A percentile compares a stretch with the other conserved stretches of the same genome.
Conservation (phyloP, 2,113 vertebrate genomes). For the Caranx ignobilis region DNA sequence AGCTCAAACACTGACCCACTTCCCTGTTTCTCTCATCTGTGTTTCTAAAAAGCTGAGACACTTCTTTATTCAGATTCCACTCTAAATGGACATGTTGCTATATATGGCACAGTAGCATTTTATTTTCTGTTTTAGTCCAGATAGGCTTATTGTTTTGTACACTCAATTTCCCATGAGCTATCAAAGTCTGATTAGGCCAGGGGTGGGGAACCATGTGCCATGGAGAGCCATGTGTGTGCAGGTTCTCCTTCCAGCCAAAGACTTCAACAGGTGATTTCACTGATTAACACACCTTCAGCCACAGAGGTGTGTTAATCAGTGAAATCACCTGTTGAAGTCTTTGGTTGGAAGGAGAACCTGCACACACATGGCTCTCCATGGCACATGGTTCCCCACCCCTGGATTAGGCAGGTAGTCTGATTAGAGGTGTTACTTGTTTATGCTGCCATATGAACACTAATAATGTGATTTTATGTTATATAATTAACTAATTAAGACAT, state of each 20-base stretch:
- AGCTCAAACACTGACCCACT: slow-evolving; percentile 1
- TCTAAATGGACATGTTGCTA: background rate
- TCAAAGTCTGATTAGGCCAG: no score
- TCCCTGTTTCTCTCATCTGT: background rate
- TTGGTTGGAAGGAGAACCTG: no score
- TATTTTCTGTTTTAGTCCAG: background rate
- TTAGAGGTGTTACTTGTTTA: background rate
- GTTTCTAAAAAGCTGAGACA: background rate
- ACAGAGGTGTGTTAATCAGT: no score
- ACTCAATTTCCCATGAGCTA: background rate
- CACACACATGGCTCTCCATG: no score
- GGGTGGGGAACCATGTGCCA: no score
- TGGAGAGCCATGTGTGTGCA: no score
- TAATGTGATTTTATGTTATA: background rate
- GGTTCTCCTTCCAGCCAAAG: no score
- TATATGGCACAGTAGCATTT: background rate
- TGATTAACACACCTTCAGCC: no score
- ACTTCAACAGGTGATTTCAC: no score
- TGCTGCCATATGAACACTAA: background rate
- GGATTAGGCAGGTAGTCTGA: background rate
- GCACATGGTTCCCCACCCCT: no score
- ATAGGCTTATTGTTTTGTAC: background rate
- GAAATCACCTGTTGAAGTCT: no score
- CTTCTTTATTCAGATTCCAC: background rate
- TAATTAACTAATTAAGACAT: background rate